These are phyloP conservation scores for Silurus meridionalis DNA, from an alignment of 2,113 vertebrate species.

Conservation along the genomic window DNA sequence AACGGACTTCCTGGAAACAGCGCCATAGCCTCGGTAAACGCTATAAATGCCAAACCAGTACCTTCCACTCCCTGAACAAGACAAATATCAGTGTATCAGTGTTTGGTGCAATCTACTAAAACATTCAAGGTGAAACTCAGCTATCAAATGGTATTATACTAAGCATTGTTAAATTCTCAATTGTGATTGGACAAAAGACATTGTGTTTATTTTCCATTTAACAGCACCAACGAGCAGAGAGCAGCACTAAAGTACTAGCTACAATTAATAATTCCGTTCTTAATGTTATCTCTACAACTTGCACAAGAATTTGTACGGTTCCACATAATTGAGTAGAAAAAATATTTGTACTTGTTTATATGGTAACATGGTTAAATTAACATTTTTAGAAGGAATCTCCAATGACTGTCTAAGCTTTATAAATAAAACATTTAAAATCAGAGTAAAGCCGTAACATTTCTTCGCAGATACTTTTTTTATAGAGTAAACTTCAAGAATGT, in stretches of 20 bases:
- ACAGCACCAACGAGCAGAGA: not conserved
- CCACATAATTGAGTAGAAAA: not conserved
- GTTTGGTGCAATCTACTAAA: not conserved
- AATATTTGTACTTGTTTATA: not conserved
- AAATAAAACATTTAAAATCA: not conserved
- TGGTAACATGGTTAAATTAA: not conserved
- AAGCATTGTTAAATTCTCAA: not conserved
- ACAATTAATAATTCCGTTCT: not conserved
- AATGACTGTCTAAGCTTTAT: not conserved
- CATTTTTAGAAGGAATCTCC: not conserved
- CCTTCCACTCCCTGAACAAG: slow-evolving; percentile 87
- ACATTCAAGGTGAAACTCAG: not conserved
- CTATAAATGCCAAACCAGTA: slow-evolving; percentile 95
- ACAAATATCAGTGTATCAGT: not conserved
- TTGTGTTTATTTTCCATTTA: not conserved
- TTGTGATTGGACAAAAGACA: not conserved
- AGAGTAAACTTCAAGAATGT: not conserved
- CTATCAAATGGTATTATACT: not conserved
- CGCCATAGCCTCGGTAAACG: slow-evolving; percentile 97
- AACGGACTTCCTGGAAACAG: slow-evolving; percentile 94
- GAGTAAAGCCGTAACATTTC: not conserved
- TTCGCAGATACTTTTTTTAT: not conserved
- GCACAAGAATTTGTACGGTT: not conserved
- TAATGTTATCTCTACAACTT: not conserved
- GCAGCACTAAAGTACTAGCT: not conserved